A percentile compares a stretch with the other conserved stretches of the same genome.
Conservation (phyloP, 2,888 invertebrate genomes). For the Tuta absoluta region DNA sequence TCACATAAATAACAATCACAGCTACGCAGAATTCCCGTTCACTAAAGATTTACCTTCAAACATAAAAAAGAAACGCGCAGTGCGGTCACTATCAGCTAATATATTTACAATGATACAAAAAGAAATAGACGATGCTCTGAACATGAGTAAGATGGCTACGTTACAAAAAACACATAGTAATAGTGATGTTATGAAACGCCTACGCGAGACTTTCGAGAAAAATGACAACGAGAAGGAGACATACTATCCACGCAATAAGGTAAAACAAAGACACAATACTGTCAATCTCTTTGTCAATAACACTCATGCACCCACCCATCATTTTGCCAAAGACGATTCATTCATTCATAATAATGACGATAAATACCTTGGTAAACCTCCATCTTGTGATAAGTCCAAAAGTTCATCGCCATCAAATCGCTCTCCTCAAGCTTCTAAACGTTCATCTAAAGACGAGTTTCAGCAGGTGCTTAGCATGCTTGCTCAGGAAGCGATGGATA, state of each 20-base stretch:
- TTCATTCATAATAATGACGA: conserved; percentile 73
- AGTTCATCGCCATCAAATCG: conserved; percentile 81
- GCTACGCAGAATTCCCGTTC: conserved; percentile 59
- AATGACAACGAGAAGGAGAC: conserved; percentile 68
- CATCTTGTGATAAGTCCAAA: conserved; percentile 78
- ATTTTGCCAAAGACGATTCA: conserved; percentile 79
- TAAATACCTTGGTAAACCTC: conserved; percentile 73
- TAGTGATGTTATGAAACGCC: conserved; percentile 79
- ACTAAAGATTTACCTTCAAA: conserved; percentile 67
- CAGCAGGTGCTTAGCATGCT: conserved; percentile 88
- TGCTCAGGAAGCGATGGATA: conserved; percentile 88
- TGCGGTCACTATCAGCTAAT: conserved; percentile 91
- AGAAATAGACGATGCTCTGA: conserved; percentile 82
- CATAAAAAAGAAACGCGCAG: conserved; percentile 88
- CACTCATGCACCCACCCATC: conserved; percentile 68
- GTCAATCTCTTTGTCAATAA: conserved; percentile 76
- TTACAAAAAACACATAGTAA: conserved; percentile 84
- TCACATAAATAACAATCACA: conserved; percentile 73
- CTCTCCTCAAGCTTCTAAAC: conserved; percentile 76
- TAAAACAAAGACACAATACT: conserved; percentile 78
- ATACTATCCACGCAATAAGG: conserved; percentile 73
- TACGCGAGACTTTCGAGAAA: conserved; percentile 72
- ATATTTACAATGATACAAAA: conserved; percentile 88
- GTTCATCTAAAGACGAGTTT: conserved; percentile 78
- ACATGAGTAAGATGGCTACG: conserved; percentile 73